Evolutionary conservation across 2,888 invertebrate species (phyloP).

Genomic region (Baronia brevicornis): DNA sequence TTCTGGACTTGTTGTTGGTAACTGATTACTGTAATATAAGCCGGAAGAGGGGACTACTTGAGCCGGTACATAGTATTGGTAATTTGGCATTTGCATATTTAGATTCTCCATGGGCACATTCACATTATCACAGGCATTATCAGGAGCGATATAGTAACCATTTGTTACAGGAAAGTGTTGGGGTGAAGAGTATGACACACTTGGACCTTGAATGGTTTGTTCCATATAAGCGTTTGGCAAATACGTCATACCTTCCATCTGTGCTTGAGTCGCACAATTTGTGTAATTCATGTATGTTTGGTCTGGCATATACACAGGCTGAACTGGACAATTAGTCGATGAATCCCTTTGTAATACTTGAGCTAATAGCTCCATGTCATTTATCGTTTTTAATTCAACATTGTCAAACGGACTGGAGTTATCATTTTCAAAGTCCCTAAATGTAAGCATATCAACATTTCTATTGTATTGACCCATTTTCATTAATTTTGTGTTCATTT

Average conservation of each 20-base stretch:
- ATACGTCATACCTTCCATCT: conserved; percentile 50
- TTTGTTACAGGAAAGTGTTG: conserved; percentile 48
- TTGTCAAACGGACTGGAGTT: conserved; percentile 96
- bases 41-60: conserved; percentile 38
- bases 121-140: conserved; percentile 36
- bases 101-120: conserved; percentile 38
- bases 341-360: conserved; percentile 78
- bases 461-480: conserved; percentile 44
- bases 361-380: conserved; percentile 93
- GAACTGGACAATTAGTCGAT: conserved; percentile 37
- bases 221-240: conserved; percentile 56
- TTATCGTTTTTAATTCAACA: conserved; percentile 92
- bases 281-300: conserved; percentile 38
- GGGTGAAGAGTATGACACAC: conserved; percentile 49
- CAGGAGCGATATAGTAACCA: conserved; percentile 50
- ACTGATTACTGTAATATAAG: conserved; percentile 36
- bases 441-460: conserved; percentile 62
- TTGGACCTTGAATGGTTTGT: conserved; percentile 46
- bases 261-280: conserved; percentile 53
- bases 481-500: conserved; percentile 45
- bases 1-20: conserved; percentile 38
- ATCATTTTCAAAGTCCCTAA: conserved; percentile 92
- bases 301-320: conserved; percentile 32
- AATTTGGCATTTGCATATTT: conserved; percentile 54
- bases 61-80: conserved; percentile 55